Evolutionary conservation across 2,113 vertebrate genomes (phyloP).

Genomic region (Sinocyclocheilus grahami): DNA sequence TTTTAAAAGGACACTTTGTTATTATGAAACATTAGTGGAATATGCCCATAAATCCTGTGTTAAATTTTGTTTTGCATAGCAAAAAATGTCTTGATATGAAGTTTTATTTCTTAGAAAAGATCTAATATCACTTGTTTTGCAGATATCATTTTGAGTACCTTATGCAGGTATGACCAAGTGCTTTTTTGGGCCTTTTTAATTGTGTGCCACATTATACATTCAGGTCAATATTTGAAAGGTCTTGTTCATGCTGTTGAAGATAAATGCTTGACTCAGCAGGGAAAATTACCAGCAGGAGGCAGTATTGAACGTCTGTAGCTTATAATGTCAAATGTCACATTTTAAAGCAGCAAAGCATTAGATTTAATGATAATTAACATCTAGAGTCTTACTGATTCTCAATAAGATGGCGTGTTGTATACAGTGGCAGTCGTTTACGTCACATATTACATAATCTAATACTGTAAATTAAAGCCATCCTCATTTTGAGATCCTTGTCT

Average conservation of each 20-base stretch:
- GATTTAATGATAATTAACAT: neutral
- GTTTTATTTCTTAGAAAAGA: neutral
- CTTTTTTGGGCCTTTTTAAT: neutral
- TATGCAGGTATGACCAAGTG: neutral
- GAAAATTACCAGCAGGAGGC: conserved; percentile 27
- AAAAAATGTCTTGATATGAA: neutral
- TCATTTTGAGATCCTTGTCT: neutral
- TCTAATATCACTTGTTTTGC: neutral
- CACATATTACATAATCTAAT: neutral
- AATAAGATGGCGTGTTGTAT: neutral
- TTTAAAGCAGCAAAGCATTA: conserved; percentile 13
- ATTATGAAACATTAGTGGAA: no score
- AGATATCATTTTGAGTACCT: neutral
- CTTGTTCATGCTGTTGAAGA: neutral
- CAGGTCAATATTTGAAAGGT: neutral
- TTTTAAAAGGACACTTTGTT: neutral
- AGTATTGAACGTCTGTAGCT: neutral
- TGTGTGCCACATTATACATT: neutral
- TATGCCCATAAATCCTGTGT: neutral
- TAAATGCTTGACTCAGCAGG: neutral
- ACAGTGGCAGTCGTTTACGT: neutral
- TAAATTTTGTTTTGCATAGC: neutral
- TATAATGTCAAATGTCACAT: conserved; percentile 9
- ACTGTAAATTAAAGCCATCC: neutral
- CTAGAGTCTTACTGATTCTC: neutral